phyloP scores from a whole-genome alignment of 2,797 vertebrate genomes.

The Rallus crepitans region DNA sequence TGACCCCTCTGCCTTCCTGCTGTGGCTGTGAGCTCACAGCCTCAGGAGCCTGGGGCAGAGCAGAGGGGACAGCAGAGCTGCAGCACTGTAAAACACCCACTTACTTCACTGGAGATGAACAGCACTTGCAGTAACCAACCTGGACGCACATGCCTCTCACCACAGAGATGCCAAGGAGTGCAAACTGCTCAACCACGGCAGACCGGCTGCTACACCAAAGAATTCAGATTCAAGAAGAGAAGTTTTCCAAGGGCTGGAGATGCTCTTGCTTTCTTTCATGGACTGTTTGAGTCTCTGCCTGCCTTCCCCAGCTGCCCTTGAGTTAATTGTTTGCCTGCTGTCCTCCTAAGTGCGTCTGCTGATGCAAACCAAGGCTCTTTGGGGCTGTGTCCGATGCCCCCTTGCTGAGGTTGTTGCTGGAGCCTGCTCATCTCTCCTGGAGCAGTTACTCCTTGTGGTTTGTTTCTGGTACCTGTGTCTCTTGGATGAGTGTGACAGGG shows the following conservation, averaged over 20 bases:
- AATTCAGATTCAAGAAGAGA: neutral
- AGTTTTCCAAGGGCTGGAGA: neutral
- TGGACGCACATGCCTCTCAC: neutral
- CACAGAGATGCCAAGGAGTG: neutral
- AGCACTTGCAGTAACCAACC: neutral
- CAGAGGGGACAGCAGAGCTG: neutral
- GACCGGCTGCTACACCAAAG: conserved; percentile 31
- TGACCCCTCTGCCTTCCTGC: neutral
- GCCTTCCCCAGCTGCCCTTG: neutral
- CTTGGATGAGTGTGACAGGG: neutral
- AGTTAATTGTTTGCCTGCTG: neutral
- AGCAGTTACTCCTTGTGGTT: neutral
- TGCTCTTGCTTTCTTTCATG: neutral
- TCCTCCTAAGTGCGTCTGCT: neutral
- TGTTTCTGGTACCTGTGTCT: neutral
- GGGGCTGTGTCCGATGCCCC: neutral
- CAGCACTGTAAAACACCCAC: rapidly evolving
- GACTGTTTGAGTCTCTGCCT: neutral
- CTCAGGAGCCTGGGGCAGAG: rapidly evolving
- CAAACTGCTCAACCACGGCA: rapidly evolving
- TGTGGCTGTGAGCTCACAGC: rapidly evolving
- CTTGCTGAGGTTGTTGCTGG: rapidly evolving
- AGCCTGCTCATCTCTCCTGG: neutral
- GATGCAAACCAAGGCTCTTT: neutral
- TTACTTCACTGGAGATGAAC: neutral